Conservation (phyloP, 2,113 vertebrate genomes). For the Hylia prasina region DNA sequence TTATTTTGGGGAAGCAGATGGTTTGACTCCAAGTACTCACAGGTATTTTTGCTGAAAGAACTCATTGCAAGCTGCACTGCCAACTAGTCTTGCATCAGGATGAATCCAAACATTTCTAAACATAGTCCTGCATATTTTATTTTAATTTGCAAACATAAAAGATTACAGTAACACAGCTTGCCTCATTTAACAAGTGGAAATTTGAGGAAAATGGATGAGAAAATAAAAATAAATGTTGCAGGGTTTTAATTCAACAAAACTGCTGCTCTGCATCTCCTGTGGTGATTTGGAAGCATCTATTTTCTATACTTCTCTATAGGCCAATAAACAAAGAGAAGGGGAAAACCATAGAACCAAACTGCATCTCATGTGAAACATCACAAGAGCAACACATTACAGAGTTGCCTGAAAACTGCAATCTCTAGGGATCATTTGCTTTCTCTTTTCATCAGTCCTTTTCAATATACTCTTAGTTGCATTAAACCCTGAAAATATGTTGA, state of each 20-base stretch:
- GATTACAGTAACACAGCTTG: background rate
- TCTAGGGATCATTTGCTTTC: background rate
- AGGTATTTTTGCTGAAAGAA: background rate
- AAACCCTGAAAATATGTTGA: background rate
- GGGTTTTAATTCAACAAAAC: background rate
- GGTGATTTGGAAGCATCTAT: background rate
- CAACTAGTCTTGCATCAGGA: background rate
- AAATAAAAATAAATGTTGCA: background rate
- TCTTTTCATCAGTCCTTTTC: background rate
- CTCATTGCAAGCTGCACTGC: background rate
- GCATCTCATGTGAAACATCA: background rate
- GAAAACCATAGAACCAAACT: background rate
- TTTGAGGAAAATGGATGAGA: background rate
- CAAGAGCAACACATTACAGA: background rate
- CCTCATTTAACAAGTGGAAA: background rate
- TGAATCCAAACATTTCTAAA: background rate
- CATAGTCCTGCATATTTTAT: background rate
- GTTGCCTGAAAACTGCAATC: background rate
- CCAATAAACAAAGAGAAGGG: background rate
- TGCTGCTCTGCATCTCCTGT: background rate
- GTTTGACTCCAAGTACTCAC: background rate
- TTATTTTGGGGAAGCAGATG: background rate
- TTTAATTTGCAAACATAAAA: background rate
- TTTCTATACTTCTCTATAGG: background rate
- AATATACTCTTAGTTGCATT: background rate